A percentile compares a stretch with the other conserved stretches of the same genome.
These are phyloP conservation scores for Bembecia ichneumoniformis DNA, from an alignment of 2,888 invertebrate genomes.

Conservation along the genomic window DNA sequence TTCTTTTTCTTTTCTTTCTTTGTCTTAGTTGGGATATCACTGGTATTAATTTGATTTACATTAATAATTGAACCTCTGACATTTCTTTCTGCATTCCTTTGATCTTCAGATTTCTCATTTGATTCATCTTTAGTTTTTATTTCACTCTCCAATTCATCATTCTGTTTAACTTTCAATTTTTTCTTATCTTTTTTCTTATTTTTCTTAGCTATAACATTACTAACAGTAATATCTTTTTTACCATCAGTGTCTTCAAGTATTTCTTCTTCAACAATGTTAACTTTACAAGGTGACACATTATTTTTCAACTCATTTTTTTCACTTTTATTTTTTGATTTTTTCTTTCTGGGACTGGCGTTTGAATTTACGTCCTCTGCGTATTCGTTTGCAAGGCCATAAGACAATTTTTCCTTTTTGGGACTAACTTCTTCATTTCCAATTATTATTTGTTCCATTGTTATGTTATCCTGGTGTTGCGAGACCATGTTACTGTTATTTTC, in stretches of 20 bases:
- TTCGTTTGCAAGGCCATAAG: too few relatives aligned
- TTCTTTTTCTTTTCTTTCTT: constrained; percentile 8
- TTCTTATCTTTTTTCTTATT: not conserved
- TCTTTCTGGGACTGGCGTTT: not conserved
- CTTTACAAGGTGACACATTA: not conserved
- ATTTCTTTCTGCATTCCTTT: not conserved
- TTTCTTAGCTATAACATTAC: not conserved
- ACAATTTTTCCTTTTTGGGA: constrained; percentile 6
- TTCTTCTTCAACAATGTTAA: not conserved
- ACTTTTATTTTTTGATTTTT: not conserved
- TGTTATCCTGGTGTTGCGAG: constrained; percentile 6
- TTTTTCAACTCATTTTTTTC: not conserved
- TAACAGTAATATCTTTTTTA: not conserved
- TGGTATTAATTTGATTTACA: not conserved
- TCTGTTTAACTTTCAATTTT: not conserved
- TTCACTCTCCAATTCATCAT: not conserved
- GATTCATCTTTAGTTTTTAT: not conserved
- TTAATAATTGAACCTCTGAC: not conserved
- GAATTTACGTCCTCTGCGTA: not conserved
- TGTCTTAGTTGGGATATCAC: constrained; percentile 1
- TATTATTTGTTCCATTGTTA: not conserved
- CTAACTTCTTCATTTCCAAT: constrained; percentile 1
- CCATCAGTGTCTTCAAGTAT: not conserved
- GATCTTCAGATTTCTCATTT: constrained; percentile 6
- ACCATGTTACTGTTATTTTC: not conserved